Conservation (phyloP, 2,797 vertebrate genomes). For the Oryzias sinensis region DNA sequence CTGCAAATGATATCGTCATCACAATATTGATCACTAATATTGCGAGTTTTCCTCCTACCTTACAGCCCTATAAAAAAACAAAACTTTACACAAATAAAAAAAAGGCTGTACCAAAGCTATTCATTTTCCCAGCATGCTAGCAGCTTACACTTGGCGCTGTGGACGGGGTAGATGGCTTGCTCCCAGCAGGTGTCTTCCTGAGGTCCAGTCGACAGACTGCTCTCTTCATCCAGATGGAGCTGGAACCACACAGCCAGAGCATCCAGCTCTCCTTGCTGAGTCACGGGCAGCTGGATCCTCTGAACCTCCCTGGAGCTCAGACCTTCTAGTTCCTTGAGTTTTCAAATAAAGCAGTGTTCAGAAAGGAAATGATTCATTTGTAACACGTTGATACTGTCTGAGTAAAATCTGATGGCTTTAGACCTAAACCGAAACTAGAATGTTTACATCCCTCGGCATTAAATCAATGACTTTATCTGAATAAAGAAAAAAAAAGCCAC, state of each 20-base stretch:
- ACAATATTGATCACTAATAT: too few relatives aligned
- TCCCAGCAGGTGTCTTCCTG: constrained; percentile 97
- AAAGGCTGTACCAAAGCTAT: neutral
- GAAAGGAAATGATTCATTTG: neutral
- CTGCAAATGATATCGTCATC: too few relatives aligned
- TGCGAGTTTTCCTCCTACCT: too few relatives aligned
- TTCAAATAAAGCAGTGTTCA: neutral
- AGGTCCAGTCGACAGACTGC: constrained; percentile 88
- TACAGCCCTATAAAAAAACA: too few relatives aligned
- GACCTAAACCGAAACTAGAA: too few relatives aligned
- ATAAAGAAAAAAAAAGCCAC: too few relatives aligned
- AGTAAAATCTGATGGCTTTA: too few relatives aligned
- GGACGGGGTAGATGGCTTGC: constrained; percentile 92
- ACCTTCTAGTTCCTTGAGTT: constrained; percentile 87
- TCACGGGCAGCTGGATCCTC: constrained; percentile 77
- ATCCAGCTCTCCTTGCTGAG: constrained; percentile 83
- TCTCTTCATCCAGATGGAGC: constrained; percentile 91
- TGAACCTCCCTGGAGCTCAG: constrained; percentile 80
- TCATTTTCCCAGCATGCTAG: neutral
- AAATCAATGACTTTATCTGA: too few relatives aligned
- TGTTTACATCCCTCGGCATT: too few relatives aligned
- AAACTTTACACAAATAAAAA: too few relatives aligned
- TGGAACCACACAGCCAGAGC: constrained; percentile 95
- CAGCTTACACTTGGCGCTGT: constrained; percentile 77
- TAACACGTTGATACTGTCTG: too few relatives aligned